Base-by-base conservation (phyloP, 2,888 invertebrate genomes). In the Pimpla rufipes region DNA sequence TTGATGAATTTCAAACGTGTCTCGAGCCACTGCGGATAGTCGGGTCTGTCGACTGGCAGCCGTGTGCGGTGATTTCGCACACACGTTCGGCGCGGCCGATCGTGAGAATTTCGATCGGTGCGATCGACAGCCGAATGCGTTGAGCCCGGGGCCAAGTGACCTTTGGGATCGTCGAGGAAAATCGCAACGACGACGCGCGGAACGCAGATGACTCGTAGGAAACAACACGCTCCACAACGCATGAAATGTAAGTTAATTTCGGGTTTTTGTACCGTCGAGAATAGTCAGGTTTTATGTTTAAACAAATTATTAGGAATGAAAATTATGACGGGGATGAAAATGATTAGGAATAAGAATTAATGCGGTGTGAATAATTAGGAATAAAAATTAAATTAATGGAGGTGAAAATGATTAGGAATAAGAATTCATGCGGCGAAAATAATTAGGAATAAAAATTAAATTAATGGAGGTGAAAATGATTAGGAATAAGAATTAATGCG, bases 161-260 rank as follows among this genome's bases (percentile, higher is more conserved):
- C 45, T 67, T 52, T 45, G 42, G 35, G 47, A 59, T 68, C 62
- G 10, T 76, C 52, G 59, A 55, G 59, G 62, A 68, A 77, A 83
- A 16, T 71, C 40, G 45, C 57, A 40, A 40, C 8, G 21, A 40
- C n/a, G 6, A 16, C 29, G 55, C 90, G 89, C 89, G 90, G 88
- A 89, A 90, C 90, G 90, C 93, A 91, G 92, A 94, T 94, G 94
- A 93, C 94, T 90, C 94, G 94, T 88, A 93, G 94, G 91, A 94
- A 94, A 92, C 94, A 94, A 92, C 94, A 94, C 93, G 94, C 94
- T 88, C 94, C 94, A 85, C 94, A 94, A 93, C 93, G 94, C 85
- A 94, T 94, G 94, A 94, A 94, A 94, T 94, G 94, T 94, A 91
- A 94, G 94, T 91, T 50, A 21, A 23, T 45, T 67, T 71, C 47